Evolutionary conservation across 2,797 vertebrate genomes (phyloP).

Genomic region (Schizopygopsis pylzovi): DNA sequence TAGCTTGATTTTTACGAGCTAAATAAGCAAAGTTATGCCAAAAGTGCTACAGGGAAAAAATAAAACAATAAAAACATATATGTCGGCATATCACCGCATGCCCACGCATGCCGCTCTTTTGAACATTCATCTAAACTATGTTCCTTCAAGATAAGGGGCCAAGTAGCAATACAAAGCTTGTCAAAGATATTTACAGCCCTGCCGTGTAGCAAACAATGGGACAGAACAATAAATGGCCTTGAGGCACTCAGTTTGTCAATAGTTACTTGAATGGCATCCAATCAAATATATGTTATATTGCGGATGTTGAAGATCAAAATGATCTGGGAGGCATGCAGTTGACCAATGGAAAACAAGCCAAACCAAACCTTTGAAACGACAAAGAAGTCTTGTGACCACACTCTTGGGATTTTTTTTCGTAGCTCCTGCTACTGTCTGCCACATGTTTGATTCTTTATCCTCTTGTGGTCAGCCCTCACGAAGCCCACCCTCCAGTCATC

Average conservation of each 20-base stretch:
- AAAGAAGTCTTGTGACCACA: conserved; percentile 48
- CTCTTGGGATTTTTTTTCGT: conserved; percentile 16
- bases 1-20: not conserved
- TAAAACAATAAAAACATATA: conserved; percentile 2
- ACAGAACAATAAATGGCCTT: conserved; percentile 31
- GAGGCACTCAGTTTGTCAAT: conserved; percentile 10
- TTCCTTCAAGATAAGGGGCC: conserved; percentile 27
- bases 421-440: conserved; percentile 51
- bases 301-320: not conserved
- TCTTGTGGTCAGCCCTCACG: conserved; percentile 47
- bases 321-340: not conserved
- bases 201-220: conserved; percentile 18
- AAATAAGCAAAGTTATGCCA: conserved; percentile 5
- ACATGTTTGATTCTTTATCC: conserved; percentile 51
- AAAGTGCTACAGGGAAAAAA: not conserved
- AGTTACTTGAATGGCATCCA: conserved; percentile 13
- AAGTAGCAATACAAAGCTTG: conserved; percentile 29
- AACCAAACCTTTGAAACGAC: conserved; percentile 37
- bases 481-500: conserved; percentile 54
- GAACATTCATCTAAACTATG: conserved; percentile 38
- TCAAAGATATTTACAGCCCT: conserved; percentile 34
- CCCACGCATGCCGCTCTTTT: conserved; percentile 41
- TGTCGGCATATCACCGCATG: conserved; percentile 33
- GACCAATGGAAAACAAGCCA: conserved; percentile 31
- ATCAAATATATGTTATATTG: not conserved